Evolutionary conservation across 1,140 invertebrate species (phyloP).

Genomic region (Atta texana): DNA sequence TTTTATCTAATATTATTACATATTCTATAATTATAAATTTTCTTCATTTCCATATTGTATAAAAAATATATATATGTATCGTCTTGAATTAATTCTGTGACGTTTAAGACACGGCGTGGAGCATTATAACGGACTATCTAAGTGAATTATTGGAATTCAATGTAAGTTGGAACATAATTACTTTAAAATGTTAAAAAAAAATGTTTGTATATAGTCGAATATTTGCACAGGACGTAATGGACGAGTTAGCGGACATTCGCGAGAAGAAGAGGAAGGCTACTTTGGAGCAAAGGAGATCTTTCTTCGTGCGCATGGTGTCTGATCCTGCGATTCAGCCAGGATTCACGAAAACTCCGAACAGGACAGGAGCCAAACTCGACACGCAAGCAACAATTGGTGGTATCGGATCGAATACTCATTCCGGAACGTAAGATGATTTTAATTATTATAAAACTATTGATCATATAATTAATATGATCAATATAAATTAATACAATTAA

Average conservation of each 20-base stretch:
- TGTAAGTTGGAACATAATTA: slow-evolving; percentile 75
- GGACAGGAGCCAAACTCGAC: slow-evolving; percentile 82
- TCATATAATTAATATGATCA: too few relatives aligned
- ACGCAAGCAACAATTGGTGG: slow-evolving; percentile 83
- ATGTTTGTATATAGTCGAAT: background rate
- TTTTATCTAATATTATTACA: background rate
- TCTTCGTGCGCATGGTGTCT: slow-evolving; percentile 98
- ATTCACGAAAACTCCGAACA: slow-evolving; percentile 85
- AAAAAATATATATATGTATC: background rate
- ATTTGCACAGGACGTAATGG: slow-evolving; percentile 88
- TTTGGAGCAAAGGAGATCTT: slow-evolving; percentile 95
- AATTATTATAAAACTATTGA: background rate
- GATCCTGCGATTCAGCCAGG: slow-evolving; percentile 94
- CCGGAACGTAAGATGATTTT: slow-evolving; percentile 56
- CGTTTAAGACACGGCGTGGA: slow-evolving; percentile 94
- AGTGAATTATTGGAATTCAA: slow-evolving; percentile 92
- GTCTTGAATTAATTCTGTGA: slow-evolving; percentile 37
- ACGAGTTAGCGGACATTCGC: slow-evolving; percentile 89
- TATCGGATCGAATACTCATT: slow-evolving; percentile 73
- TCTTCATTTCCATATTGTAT: background rate
- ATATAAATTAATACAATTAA: too few relatives aligned
- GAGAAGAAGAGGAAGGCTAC: slow-evolving; percentile 91
- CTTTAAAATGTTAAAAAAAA: background rate
- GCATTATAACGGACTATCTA: slow-evolving; percentile 94
- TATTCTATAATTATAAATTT: slow-evolving; percentile 10